phyloP scores from a whole-genome alignment of 2,113 vertebrate species.

The Synchiropus splendidus region DNA sequence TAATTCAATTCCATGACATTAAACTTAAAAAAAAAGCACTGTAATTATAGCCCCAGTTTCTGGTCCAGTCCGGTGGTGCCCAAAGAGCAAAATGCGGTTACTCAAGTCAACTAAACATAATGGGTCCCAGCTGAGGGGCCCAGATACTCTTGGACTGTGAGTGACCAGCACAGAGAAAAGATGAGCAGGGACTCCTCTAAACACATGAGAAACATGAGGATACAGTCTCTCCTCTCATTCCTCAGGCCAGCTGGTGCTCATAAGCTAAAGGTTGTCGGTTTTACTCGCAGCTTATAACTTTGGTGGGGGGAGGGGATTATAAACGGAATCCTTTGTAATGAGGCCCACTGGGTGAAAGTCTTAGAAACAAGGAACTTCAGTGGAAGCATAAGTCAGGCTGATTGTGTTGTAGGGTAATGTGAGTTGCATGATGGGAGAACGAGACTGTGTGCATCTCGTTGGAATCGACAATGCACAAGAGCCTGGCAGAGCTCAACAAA shows the following conservation, averaged over 20 bases:
- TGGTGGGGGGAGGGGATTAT: slow-evolving; percentile 51
- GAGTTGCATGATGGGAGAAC: slow-evolving; percentile 13
- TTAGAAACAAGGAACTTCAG: slow-evolving; percentile 35
- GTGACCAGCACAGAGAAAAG: no score
- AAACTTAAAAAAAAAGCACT: no score
- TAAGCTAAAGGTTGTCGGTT: slow-evolving; percentile 27
- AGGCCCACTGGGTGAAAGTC: slow-evolving; percentile 53
- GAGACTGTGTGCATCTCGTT: neutral
- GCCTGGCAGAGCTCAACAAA: no score
- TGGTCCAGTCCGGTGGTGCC: no score
- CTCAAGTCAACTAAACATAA: no score
- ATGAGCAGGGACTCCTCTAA: no score
- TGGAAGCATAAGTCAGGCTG: slow-evolving; percentile 34
- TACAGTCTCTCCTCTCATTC: neutral
- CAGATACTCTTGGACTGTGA: no score
- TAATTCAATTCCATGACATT: no score
- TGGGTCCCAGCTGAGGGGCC: no score
- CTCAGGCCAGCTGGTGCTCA: slow-evolving; percentile 30
- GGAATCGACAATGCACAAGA: neutral
- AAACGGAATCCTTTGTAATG: slow-evolving; percentile 56
- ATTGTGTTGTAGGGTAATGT: slow-evolving; percentile 17
- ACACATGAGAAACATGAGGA: slow-evolving; percentile 4
- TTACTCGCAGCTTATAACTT: slow-evolving; percentile 44
- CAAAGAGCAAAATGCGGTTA: no score
- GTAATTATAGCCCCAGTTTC: no score